Base-by-base conservation (phyloP, 2,797 vertebrate species). In the Sandelia bainsii region DNA sequence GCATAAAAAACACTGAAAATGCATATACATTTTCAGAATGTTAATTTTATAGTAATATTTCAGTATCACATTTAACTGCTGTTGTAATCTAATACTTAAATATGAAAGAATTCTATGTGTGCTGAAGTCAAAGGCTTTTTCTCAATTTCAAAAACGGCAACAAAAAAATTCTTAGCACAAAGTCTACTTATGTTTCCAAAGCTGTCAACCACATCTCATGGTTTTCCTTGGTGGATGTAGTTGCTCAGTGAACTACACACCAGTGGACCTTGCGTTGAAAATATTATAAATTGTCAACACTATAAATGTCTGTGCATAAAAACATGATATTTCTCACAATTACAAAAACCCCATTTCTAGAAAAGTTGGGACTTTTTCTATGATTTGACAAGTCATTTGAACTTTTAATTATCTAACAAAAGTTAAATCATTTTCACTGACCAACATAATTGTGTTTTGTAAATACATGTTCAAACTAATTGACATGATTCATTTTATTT, bases 251-350 rank as follows among this genome's bases (percentile, higher is more conserved):
- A 34, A 9, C 32, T 34, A 62, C 51, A 25, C 42, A 42, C 54
- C 23, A 61, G 75, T 52, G 74, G 63, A 63, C 56, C 27, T 67
- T 83, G 75, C 81, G 73, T 78, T 82, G 66, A 80, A 29, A 66
- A 59, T 34, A 34, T 8, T 34, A 34, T 8, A 34, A 34, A 34
- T 34, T 61, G 72, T 80, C 60, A 82, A 50, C 56, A 72, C 65
- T 89, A 75, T 86, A 61, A 72, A 56, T 86, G 70, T 85, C 60
- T 88, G 74, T 85, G 34, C 85, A 68, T 89, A 69, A 73, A 83
- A 79, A 77, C 67, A 75, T 70, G 54, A 34, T 32, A 32, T 34
- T 34, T 5, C 32, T 34, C 32, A 2, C 3, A 34, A 34, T 34
- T 34, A 7, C 32, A 34, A 34, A 34, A 34, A 34, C 6, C 3